Base-by-base conservation (phyloP, 2,888 invertebrate species). In the Nomada hirtipes region DNA sequence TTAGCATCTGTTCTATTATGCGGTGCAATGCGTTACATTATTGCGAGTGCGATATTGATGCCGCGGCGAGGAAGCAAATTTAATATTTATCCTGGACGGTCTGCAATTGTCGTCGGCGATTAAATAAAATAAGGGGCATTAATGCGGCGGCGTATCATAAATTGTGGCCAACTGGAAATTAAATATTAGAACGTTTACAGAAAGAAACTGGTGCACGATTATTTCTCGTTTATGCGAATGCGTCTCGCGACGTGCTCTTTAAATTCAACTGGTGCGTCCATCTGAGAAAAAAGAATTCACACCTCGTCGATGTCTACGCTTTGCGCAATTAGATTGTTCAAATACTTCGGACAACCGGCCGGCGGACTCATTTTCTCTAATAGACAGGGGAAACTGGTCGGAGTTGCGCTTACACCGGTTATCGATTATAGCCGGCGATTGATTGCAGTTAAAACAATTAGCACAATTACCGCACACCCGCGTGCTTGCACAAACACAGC, bases 391-490 rank as follows among this genome's bases (percentile, higher is more conserved):
- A 23, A 73, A 52, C 20, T 44, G 44, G 69, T 20, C 36, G 18
- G 47, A 23, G 11, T 57, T 57, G 15, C 29, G 10, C n/a, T 23
- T 60, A 53, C 57, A 75, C 70, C 70, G 64, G 23, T 53, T 72
- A 73, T 59, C 68, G 67, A 77, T 59, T 57, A 42, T 65, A n/a
- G 23, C 9, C 26, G 11, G 15, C 26, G 67, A 68, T 72, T 77
- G 77, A 72, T 72, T 57, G 68, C 67, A 52, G 68, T 47, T 47
- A 44, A 55, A 13, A 67, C 23, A 23, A 68, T 77, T 77, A 73
- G 68, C 77, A 68, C 72, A 80, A 80, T 77, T 68, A 64, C 36
- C 36, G 11, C 11, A n/a, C 18, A 2, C 47, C 7, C 10, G 18
- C 3, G 29, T 4, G n/a, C n/a, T 50, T 36, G 15, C 53, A 4